Conservation (phyloP, 1,140 invertebrate genomes). For the Pogonomyrmex californicus region DNA sequence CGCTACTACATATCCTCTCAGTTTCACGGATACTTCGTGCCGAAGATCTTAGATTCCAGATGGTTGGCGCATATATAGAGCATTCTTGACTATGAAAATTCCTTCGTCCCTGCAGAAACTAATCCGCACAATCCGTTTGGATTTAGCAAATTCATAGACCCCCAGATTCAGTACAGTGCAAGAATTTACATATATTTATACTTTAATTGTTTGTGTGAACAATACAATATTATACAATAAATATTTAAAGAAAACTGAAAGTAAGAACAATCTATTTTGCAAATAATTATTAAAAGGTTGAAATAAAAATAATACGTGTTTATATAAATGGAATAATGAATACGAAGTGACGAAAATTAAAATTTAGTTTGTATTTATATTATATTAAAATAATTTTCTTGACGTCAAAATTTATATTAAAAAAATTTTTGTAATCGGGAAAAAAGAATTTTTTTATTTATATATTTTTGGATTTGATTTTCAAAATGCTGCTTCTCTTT, state of each 20-base stretch:
- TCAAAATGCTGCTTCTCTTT: neutral
- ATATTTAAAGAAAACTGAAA: neutral
- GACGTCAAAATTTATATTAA: no score
- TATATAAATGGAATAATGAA: neutral
- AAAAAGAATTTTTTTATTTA: neutral
- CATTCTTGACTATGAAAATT: slow-evolving; percentile 4
- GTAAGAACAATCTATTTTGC: neutral
- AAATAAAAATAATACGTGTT: neutral
- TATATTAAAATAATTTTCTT: no score
- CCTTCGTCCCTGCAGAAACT: neutral
- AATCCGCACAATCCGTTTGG: neutral
- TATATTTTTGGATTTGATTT: neutral
- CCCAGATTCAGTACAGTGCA: neutral
- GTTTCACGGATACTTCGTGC: slow-evolving; percentile 20
- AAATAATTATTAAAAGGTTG: neutral
- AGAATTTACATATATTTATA: neutral
- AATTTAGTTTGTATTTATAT: no score
- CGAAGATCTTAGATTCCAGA: slow-evolving; percentile 22
- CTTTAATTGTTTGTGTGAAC: neutral
- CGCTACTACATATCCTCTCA: neutral
- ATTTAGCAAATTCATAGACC: neutral
- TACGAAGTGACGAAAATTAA: no score
- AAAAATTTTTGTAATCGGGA: neutral
- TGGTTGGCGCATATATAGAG: neutral
- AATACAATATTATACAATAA: neutral